Base-by-base conservation (phyloP, 2,113 vertebrate species). In the Campylorhamphus procurvoides region DNA sequence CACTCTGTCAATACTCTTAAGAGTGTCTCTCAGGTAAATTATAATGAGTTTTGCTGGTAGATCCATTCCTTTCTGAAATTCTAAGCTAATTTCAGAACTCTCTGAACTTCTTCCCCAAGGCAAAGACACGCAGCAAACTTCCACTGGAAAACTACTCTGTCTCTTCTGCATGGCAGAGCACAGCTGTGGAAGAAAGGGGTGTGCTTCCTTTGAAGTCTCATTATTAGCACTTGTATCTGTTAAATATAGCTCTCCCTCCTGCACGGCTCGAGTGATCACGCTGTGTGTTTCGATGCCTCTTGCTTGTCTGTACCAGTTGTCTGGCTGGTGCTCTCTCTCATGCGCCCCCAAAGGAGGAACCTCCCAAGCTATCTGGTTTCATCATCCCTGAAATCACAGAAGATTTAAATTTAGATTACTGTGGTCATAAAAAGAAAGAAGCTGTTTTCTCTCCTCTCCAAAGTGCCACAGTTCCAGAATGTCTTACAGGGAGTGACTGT, bases 21-120 rank as follows among this genome's bases (percentile, higher is more conserved):
- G 92, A 95, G 50, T 47, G 75, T 72, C 89, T 90, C 71, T 52
- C 29, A n/a, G 0, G 29, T 37, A 87, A 93, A 18, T 28, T 9
- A 49, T 39, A 83, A 77, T 23, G 24, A 13, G 3, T 25, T 94
- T 80, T 90, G 52, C 49, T 33, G 24, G 33, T 64, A 60, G 58
- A 81, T 84, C 77, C 87, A 82, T 77, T 24, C 67, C 46, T 77
- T 92, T 75, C 93, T 89, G 52, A 94, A 96, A 89, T 91, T 75
- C 86, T 82, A n/a, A 63, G 76, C 67, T 72, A 44, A 92, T 84
- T 87, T 76, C 58, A 60, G 75, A 91, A 27, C 29, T 69, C 87
- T 90, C 75, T 86, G 75, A 96, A 95, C 72, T 88, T 90, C 86
- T 78, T 77, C 71, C 94, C 55, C 67, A 73, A 69, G 89, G 89